Conservation (phyloP, 2,888 invertebrate genomes). For the Troides oblongomaculatus region DNA sequence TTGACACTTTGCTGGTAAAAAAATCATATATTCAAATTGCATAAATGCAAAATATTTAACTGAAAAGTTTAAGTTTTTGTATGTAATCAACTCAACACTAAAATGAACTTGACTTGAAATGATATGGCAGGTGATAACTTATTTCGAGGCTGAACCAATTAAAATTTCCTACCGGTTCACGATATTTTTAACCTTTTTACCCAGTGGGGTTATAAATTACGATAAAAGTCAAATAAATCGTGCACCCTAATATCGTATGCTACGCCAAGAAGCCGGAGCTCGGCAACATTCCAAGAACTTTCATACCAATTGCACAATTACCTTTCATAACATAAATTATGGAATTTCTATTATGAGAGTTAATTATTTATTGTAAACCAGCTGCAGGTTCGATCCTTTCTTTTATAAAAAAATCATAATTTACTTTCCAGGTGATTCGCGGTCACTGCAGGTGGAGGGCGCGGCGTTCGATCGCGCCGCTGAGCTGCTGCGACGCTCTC, state of each 20-base stretch:
- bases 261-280: neutral
- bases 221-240: constrained; percentile 44
- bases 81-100: neutral
- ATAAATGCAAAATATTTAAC: no score
- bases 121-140: constrained; percentile 16
- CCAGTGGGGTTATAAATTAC: constrained; percentile 50
- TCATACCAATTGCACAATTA: constrained; percentile 22
- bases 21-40: no score
- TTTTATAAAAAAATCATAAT: neutral
- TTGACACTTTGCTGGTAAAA: no score
- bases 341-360: no score
- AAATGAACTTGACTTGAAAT: constrained; percentile 22
- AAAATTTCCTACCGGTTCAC: constrained; percentile 21
- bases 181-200: constrained; percentile 16
- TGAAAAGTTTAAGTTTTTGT: no score
- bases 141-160: constrained; percentile 16
- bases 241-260: constrained; percentile 9
- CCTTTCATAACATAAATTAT: neutral
- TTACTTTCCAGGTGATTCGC: constrained; percentile 81
- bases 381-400: neutral
- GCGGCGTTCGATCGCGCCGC: constrained; percentile 84
- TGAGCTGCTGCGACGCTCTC: constrained; percentile 84
- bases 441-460: constrained; percentile 86
- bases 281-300: constrained; percentile 30
- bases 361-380: neutral